A percentile compares a stretch with the other conserved stretches of the same genome.
Evolutionary conservation across 2,113 vertebrate genomes (phyloP).

Genomic region (Dipodomys merriami): DNA sequence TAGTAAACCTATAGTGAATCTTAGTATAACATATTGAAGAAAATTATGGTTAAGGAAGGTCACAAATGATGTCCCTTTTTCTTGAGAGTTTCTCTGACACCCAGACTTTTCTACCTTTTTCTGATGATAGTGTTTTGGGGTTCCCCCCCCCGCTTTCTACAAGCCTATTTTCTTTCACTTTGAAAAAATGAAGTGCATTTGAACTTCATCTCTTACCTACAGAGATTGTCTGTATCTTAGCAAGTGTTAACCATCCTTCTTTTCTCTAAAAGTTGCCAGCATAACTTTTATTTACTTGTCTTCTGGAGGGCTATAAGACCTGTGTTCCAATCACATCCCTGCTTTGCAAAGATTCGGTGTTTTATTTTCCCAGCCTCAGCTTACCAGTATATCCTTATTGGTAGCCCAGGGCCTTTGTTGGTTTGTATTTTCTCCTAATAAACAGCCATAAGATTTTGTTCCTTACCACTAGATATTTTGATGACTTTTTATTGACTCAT

Average conservation of each 20-base stretch:
- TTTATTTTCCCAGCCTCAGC: neutral
- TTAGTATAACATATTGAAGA: constrained; percentile 3
- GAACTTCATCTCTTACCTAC: neutral
- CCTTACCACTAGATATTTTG: neutral
- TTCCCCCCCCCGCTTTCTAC: neutral
- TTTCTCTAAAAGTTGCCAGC: neutral
- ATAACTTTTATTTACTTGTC: neutral
- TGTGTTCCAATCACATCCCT: neutral
- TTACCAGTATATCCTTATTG: neutral
- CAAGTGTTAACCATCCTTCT: neutral
- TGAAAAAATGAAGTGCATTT: neutral
- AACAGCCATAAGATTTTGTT: neutral
- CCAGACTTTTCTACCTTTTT: neutral
- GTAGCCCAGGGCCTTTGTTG: neutral
- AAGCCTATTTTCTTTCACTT: neutral
- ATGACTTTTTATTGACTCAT: neutral
- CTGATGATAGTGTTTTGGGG: neutral
- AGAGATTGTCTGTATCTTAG: neutral
- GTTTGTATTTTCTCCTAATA: neutral
- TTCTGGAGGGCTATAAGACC: neutral
- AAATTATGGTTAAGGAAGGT: constrained; percentile 32
- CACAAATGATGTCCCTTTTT: neutral
- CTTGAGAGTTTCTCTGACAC: neutral
- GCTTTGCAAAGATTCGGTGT: no score
- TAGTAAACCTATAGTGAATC: neutral